Evolutionary conservation across 2,113 vertebrate genomes (phyloP).

Genomic region (Siniperca chuatsi): DNA sequence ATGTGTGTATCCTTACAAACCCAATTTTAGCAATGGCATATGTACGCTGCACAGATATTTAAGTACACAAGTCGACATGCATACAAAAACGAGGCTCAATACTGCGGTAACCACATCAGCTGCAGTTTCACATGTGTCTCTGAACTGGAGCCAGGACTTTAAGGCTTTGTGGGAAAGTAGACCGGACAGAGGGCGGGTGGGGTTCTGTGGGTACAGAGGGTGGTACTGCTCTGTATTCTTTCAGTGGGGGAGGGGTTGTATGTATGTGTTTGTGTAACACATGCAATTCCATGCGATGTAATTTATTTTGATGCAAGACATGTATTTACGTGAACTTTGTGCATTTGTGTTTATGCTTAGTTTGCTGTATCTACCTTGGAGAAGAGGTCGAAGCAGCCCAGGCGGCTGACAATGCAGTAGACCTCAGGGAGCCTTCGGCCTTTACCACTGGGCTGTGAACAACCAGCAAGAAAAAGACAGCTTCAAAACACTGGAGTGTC

Average conservation of each 20-base stretch:
- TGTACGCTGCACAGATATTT: slow-evolving; percentile 28
- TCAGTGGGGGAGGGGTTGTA: slow-evolving; percentile 5
- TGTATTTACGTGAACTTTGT: not conserved
- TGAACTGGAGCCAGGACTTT: slow-evolving; percentile 40
- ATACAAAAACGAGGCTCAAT: slow-evolving; percentile 59
- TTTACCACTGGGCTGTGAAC: slow-evolving; percentile 91
- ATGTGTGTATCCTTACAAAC: slow-evolving; percentile 22
- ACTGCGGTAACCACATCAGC: slow-evolving; percentile 70
- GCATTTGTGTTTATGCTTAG: not conserved
- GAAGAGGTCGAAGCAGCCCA: slow-evolving; percentile 97
- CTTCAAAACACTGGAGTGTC: slow-evolving; percentile 44
- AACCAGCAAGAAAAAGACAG: slow-evolving; percentile 38
- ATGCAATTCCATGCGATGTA: not conserved
- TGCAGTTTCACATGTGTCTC: slow-evolving; percentile 64
- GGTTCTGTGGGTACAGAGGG: slow-evolving; percentile 79
- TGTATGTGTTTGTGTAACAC: slow-evolving; percentile 14
- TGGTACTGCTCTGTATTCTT: slow-evolving; percentile 21
- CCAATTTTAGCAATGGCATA: slow-evolving; percentile 12
- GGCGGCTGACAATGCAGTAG: slow-evolving; percentile 97
- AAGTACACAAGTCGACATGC: slow-evolving; percentile 32
- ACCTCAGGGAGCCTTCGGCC: slow-evolving; percentile 96
- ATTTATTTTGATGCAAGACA: not conserved
- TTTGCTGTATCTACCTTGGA: slow-evolving; percentile 88
- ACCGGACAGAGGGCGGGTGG: slow-evolving; percentile 53
- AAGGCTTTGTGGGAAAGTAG: slow-evolving; percentile 41